Base-by-base conservation (phyloP, 1,140 invertebrate species). In the Orius insidiosus region DNA sequence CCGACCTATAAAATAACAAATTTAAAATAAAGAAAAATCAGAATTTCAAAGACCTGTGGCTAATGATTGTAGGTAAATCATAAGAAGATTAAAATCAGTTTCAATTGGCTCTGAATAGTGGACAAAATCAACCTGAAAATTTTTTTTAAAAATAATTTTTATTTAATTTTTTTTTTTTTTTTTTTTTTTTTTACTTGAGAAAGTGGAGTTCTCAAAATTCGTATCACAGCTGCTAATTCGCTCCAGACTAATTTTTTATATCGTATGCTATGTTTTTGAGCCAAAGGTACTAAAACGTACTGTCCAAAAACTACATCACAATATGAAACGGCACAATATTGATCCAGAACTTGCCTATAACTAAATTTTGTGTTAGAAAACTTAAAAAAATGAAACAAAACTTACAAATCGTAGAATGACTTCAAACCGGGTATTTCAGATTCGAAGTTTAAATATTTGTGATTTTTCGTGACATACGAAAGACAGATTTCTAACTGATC, bases 281-380 rank as follows among this genome's bases (percentile, higher is more conserved):
- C 75, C 43, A 88, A 56, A 1, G 85, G 84, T 1, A 86, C 65
- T 10, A 90, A 58, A 18, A 90, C 58, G 47, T 75, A 74, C 30
- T 77, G 72, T 10, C 77, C 74, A 64, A 90, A 90, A 8, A 77
- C 60, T 43, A 72, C 62, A 60, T 88, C 76, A 0, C 83, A 83
- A 59, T 89, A 90, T 15, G 86, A 90, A 33, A 82, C 77, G 6
- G 77, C 78, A 56, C 78, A 75, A 59, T 80, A 92, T 55, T 87
- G 80, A 57, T 86, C 78, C 13, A 88, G 69, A 37, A 90, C 61
- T 38, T 78, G 69, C 3, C 70, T 75, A 48, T 80, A 85, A 14
- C 55, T 56, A 44, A 38, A 10, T 36, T 11, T 18, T 24, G 7
- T 4, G 7, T 24, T 24, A 24, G 24, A n/a, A 7, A 33, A 24